Evolutionary conservation across 2,797 vertebrate genomes (phyloP).

Genomic region (Aselliscus stoliczkanus): DNA sequence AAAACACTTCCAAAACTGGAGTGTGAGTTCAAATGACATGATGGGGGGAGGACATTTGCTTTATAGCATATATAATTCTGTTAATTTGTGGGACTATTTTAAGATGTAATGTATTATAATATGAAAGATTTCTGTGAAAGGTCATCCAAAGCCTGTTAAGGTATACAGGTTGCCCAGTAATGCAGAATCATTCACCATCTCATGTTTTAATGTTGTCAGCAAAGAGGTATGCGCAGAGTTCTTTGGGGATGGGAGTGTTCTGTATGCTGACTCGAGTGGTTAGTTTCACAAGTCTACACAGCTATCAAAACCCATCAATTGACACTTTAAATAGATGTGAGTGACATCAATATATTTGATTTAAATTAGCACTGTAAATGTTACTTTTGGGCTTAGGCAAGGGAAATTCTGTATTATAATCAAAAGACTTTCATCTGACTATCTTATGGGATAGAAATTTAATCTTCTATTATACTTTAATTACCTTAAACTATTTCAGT

Average conservation of each 20-base stretch:
- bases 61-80: background rate
- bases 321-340: background rate
- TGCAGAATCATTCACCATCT: background rate
- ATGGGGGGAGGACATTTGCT: background rate
- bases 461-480: background rate
- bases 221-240: background rate
- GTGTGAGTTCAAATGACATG: background rate
- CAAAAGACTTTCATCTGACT: background rate
- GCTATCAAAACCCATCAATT: background rate
- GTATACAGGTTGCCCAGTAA: background rate
- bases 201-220: background rate
- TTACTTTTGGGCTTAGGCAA: background rate
- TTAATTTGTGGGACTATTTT: background rate
- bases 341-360: background rate
- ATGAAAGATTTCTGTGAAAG: conserved; percentile 17
- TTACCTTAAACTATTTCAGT: background rate
- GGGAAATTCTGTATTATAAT: conserved; percentile 34
- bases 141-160: background rate
- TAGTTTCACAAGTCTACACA: background rate
- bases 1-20: background rate
- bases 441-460: background rate
- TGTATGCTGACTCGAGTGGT: background rate
- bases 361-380: background rate
- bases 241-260: background rate
- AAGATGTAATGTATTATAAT: background rate